Evolutionary conservation across 2,797 vertebrate species (phyloP).

Genomic region (Sebastolobus altivelis): DNA sequence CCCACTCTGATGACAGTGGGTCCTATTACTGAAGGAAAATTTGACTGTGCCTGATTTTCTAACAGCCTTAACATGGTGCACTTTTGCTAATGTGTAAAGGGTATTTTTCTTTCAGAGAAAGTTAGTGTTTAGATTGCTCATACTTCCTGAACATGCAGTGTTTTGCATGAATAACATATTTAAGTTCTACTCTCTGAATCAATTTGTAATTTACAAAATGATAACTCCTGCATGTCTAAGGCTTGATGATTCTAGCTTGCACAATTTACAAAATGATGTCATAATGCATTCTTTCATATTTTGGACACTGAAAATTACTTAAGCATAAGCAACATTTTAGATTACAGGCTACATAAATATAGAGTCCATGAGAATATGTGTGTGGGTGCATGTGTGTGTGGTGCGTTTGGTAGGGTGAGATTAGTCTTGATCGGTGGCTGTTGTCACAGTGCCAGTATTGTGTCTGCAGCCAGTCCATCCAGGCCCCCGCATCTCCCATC

Average conservation of each 20-base stretch:
- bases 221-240: background rate
- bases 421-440: slow-evolving; percentile 76
- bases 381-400: slow-evolving; percentile 9
- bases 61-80: background rate
- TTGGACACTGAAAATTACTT: background rate
- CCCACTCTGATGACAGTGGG: slow-evolving; percentile 12
- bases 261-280: background rate
- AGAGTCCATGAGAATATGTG: background rate
- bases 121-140: background rate
- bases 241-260: background rate
- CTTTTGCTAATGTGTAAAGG: background rate
- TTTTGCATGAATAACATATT: background rate
- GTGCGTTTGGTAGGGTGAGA: slow-evolving; percentile 56
- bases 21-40: slow-evolving; percentile 15
- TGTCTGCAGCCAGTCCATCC: slow-evolving; percentile 80
- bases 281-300: background rate
- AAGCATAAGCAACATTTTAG: background rate
- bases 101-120: background rate
- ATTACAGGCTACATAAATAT: background rate
- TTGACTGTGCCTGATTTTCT: slow-evolving; percentile 11
- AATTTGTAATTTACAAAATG: background rate
- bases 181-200: background rate
- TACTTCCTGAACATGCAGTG: background rate
- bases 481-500: slow-evolving; percentile 75
- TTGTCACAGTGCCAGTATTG: slow-evolving; percentile 87